Evolutionary conservation across 2,888 invertebrate species (phyloP).

Genomic region (Drosophila anomalata): DNA sequence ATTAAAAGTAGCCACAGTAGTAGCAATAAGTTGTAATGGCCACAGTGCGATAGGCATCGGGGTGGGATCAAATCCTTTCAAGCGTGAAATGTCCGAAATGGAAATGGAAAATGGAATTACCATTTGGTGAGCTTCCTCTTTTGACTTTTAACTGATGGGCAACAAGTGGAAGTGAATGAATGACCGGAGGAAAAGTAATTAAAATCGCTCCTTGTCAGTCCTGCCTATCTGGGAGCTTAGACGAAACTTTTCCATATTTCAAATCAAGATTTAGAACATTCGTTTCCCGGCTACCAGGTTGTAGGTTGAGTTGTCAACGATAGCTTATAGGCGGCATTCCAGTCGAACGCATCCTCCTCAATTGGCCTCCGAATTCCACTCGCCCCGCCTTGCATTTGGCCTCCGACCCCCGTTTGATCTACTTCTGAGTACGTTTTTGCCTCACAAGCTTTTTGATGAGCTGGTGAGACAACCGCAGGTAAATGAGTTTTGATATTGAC

Average conservation of each 20-base stretch:
- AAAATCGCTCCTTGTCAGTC: conserved; percentile 45
- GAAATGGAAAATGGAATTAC: conserved; percentile 61
- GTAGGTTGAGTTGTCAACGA: conserved; percentile 49
- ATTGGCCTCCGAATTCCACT: conserved; percentile 29
- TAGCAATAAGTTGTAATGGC: conserved; percentile 69
- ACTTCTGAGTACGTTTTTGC: conserved; percentile 55
- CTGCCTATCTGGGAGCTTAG: conserved; percentile 36
- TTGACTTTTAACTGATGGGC: conserved; percentile 66
- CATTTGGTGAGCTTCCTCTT: conserved; percentile 37
- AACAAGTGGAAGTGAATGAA: conserved; percentile 68
- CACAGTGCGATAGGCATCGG: conserved; percentile 62
- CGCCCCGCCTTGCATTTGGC: not conserved
- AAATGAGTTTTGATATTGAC: conserved; percentile 75
- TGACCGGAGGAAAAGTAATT: conserved; percentile 57
- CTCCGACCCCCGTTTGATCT: conserved; percentile 37
- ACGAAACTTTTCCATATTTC: conserved; percentile 60
- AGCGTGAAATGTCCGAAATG: conserved; percentile 62
- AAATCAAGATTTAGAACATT: conserved; percentile 37
- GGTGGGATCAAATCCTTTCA: conserved; percentile 45
- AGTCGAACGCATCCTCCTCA: conserved; percentile 49
- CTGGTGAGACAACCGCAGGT: conserved; percentile 65
- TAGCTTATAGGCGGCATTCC: conserved; percentile 59
- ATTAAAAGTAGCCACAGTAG: conserved; percentile 67
- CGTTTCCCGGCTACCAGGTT: conserved; percentile 15
- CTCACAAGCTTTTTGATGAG: conserved; percentile 39